Evolutionary conservation across 2,888 invertebrate genomes (phyloP).

Genomic region (Taenaris catops): DNA sequence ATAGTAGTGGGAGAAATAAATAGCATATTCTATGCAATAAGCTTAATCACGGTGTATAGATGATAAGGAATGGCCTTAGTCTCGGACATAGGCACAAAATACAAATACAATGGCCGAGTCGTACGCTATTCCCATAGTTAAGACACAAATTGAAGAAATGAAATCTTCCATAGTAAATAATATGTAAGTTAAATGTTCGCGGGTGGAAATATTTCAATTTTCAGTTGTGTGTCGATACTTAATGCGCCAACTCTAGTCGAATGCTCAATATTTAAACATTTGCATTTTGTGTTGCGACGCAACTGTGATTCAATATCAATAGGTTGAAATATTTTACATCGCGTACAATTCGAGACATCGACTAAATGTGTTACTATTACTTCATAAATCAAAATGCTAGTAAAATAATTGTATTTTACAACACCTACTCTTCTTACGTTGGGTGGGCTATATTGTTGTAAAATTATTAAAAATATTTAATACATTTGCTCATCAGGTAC

Average conservation of each 20-base stretch:
- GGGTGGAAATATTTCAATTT: constrained; percentile 50
- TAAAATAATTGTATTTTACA: constrained; percentile 44
- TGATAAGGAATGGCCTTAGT: constrained; percentile 47
- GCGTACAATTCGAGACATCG: constrained; percentile 68
- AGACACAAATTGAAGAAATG: constrained; percentile 62
- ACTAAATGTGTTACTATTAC: constrained; percentile 74
- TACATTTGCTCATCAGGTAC: constrained; percentile 70
- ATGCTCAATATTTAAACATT: constrained; percentile 63
- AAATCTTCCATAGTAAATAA: constrained; percentile 75
- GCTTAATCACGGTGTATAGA: constrained; percentile 35
- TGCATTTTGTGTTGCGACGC: constrained; percentile 42
- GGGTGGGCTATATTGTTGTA: constrained; percentile 56
- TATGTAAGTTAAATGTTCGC: constrained; percentile 63
- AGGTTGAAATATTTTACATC: constrained; percentile 51
- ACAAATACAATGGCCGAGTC: constrained; percentile 49
- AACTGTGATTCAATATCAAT: constrained; percentile 21
- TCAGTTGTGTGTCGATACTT: constrained; percentile 24
- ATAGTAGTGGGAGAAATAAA: constrained; percentile 40
- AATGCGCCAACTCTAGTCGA: constrained; percentile 40
- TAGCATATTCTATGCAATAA: constrained; percentile 49
- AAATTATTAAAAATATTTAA: constrained; percentile 48
- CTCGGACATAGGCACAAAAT: constrained; percentile 63
- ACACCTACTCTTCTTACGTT: constrained; percentile 42
- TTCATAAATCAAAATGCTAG: constrained; percentile 55
- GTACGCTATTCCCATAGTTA: constrained; percentile 59